Evolutionary conservation across 2,888 invertebrate species (phyloP).

Genomic region (Drosophila kuntzei): DNA sequence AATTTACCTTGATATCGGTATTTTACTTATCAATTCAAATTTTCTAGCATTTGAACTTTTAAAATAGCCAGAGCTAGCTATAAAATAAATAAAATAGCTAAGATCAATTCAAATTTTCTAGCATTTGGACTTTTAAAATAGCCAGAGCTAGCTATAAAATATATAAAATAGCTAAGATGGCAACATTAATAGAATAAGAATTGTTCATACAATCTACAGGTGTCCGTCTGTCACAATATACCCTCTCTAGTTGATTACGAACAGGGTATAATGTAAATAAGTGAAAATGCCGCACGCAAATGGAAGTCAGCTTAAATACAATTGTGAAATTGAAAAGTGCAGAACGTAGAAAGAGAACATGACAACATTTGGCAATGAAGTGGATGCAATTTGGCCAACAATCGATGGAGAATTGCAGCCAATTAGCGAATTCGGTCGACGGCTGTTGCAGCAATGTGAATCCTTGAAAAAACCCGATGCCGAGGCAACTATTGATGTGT

Average conservation of each 20-base stretch:
- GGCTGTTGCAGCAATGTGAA: slow-evolving; percentile 68
- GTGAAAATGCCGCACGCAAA: slow-evolving; percentile 19
- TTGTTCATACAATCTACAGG: slow-evolving; percentile 2
- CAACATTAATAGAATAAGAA: not conserved
- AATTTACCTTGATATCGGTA: no score
- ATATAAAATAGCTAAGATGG: no score
- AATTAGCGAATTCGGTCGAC: slow-evolving; percentile 66
- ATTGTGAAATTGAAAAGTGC: slow-evolving; percentile 43
- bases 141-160: no score
- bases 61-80: no score
- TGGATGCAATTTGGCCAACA: slow-evolving; percentile 65
- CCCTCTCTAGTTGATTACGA: not conserved
- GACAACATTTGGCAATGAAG: slow-evolving; percentile 79
- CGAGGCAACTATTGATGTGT: slow-evolving; percentile 46
- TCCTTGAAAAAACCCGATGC: slow-evolving; percentile 58
- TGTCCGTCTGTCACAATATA: not conserved
- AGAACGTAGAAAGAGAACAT: slow-evolving; percentile 41
- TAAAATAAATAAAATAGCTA: no score
- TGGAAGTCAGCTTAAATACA: slow-evolving; percentile 25
- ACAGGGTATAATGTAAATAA: slow-evolving; percentile 12
- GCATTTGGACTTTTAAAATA: no score
- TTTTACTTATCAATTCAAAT: no score
- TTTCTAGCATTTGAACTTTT: no score
- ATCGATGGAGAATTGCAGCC: not conserved
- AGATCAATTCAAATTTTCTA: no score